A percentile compares a stretch with the other conserved stretches of the same genome.
These are phyloP conservation scores for Drosophila albomicans DNA, from an alignment of 1,140 invertebrate species.

Conservation along the genomic window DNA sequence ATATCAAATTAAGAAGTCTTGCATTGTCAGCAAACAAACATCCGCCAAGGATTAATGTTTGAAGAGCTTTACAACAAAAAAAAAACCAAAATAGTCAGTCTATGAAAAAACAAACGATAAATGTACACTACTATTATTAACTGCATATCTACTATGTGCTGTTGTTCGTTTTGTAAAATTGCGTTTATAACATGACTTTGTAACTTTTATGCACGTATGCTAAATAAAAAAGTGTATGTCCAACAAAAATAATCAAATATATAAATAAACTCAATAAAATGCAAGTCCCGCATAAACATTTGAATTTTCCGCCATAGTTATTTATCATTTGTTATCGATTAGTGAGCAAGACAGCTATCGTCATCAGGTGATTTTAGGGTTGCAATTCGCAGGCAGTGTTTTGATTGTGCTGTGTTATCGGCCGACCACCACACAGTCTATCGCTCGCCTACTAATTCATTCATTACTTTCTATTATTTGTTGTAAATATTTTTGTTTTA, in stretches of 20 bases:
- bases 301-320: background rate
- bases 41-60: constrained; percentile 11
- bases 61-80: constrained; percentile 29
- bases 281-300: background rate
- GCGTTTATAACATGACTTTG: constrained; percentile 70
- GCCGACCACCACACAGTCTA: constrained; percentile 30
- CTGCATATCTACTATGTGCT: constrained; percentile 52
- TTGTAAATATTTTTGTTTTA: constrained; percentile 72
- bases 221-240: constrained; percentile 58
- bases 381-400: background rate
- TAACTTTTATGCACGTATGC: constrained; percentile 58
- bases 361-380: background rate
- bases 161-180: constrained; percentile 73
- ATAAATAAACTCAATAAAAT: constrained; percentile 26
- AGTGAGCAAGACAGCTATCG: background rate
- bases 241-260: constrained; percentile 19
- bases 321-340: constrained; percentile 1
- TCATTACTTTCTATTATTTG: constrained; percentile 76
- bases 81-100: constrained; percentile 7
- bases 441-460: constrained; percentile 49
- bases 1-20: constrained; percentile 60
- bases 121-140: constrained; percentile 24
- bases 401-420: constrained; percentile 13
- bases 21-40: constrained; percentile 23
- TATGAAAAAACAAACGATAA: constrained; percentile 7